Evolutionary conservation across 2,888 invertebrate species (phyloP), one percentile per base, ranked within the genome.

Genomic region (Halictus ligatus): DNA sequence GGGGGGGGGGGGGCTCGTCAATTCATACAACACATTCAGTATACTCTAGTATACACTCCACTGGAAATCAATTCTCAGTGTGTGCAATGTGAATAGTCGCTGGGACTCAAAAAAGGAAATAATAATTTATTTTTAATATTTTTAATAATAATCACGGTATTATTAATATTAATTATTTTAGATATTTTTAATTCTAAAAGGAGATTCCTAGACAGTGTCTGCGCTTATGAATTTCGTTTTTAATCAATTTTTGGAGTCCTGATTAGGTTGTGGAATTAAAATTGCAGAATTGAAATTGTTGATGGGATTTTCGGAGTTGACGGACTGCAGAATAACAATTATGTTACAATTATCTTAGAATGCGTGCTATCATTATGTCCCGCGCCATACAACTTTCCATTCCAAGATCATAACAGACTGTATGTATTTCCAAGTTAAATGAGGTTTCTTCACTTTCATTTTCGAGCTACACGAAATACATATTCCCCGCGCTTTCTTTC

Each of bases 401-500:
- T 69, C 46, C 69, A 69, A 58, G 81, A 69, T 69, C 75, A 58
- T 80, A 67, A 54, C 35, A 40, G 40, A 29, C 71, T 71, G 29
- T 67, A 83, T 83, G 60, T 60, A 83, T 83, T 83, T 82, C 75
- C 71, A 83, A 83, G 69, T 83, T 83, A 83, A 75, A 83, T 75
- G 83, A 81, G 73, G 73, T 81, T 81, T 80, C 81, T 80, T 48
- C 60, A 73, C 81, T 81, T 81, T 81, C 81, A 64, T 81, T 80
- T 80, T 81, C 81, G 50, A 48, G n/a, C 81, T 40, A 80, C 50
- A 81, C 64, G 50, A 80, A 81, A 81, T 80, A 81, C 50, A 21
- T 40, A 43, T 64, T 54, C 18, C 40, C 40, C 71, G 40, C 60
- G 43, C 76, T 58, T 75, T 60, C 75, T 60, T 43, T 43, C 75